Evolutionary conservation across 2,888 invertebrate genomes (phyloP), one percentile per base, ranked within the genome.

Genomic region (Thysanoteuthis rhombus): DNA sequence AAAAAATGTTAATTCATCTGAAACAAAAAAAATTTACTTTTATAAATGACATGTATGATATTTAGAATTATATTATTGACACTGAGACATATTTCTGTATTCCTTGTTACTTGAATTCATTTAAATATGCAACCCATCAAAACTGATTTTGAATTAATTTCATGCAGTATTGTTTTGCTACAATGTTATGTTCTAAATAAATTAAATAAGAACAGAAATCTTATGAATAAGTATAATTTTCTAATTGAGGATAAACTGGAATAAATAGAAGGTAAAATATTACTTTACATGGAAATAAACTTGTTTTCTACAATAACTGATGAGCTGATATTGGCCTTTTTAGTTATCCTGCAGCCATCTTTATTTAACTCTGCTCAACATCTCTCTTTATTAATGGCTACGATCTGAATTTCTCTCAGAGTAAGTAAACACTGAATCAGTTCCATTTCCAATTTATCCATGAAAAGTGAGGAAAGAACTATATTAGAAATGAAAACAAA

Each of bases 401-500:
- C n/a, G 16, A 52, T 52, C 36, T 10, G n/a, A 75, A n/a, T 75
- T 75, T 75, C n/a, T 75, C n/a, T n/a, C 25, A 22, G 1, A 75
- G 75, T 75, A 75, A 36, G 10, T 75, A 36, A n/a, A 0, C 6
- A 75, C 0, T 16, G 1, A n/a, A 52, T 52, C 25, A 1, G 5
- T 22, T 52, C 19, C 19, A 16, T 75, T 75, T 16, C 19, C 1
- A 1, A 32, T n/a, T 10, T 75, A 75, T 75, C 10, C 19, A 36
- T n/a, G 3, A n/a, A 10, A 75, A 0, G n/a, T n/a, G 10, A 8
- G 0, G 2, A 8, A 36, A n/a, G 12, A n/a, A 75, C 1, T 16
- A 75, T 75, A 75, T 75, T 75, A n/a, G 19, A 75, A 75, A 75
- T 75, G n/a, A 36, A 75, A 75, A n/a, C n/a, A 75, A 75, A 75